phyloP scores from a whole-genome alignment of 2,888 invertebrate species.

The Nomada lathburiana region DNA sequence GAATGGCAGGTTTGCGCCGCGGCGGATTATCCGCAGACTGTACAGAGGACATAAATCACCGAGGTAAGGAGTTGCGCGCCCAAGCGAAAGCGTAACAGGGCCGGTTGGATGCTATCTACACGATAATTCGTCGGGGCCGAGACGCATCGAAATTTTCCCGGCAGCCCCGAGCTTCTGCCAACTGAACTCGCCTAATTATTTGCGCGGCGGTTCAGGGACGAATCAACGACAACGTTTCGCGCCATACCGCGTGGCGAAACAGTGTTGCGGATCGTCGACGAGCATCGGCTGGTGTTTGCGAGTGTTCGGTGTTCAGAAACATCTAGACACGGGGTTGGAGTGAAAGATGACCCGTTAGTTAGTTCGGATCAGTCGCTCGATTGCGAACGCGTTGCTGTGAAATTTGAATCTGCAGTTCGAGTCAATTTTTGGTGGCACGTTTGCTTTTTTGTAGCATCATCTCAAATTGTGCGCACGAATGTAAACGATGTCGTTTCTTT shows the following conservation, averaged over 20 bases:
- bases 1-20: conserved; percentile 48
- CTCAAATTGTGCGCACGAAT: too few relatives aligned
- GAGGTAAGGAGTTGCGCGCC: conserved; percentile 63
- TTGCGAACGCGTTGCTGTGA: neutral
- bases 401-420: neutral
- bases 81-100: conserved; percentile 65
- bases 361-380: neutral
- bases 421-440: neutral
- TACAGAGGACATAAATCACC: conserved; percentile 71
- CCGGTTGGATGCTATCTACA: conserved; percentile 66
- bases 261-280: too few relatives aligned
- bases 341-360: neutral
- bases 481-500: too few relatives aligned
- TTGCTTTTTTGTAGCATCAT: too few relatives aligned
- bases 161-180: conserved; percentile 1
- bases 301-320: conserved; percentile 3
- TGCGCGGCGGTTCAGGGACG: neutral
- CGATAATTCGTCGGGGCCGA: conserved; percentile 64
- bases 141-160: conserved; percentile 62
- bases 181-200: conserved; percentile 5
- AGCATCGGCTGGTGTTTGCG: neutral
- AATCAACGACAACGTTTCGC: neutral
- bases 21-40: conserved; percentile 52
- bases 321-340: neutral
- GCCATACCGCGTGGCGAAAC: neutral